A percentile compares a stretch with the other conserved stretches of the same genome.
These are phyloP conservation scores for Diadophis punctatus DNA, from an alignment of 2,113 vertebrate genomes.

Conservation along the genomic window DNA sequence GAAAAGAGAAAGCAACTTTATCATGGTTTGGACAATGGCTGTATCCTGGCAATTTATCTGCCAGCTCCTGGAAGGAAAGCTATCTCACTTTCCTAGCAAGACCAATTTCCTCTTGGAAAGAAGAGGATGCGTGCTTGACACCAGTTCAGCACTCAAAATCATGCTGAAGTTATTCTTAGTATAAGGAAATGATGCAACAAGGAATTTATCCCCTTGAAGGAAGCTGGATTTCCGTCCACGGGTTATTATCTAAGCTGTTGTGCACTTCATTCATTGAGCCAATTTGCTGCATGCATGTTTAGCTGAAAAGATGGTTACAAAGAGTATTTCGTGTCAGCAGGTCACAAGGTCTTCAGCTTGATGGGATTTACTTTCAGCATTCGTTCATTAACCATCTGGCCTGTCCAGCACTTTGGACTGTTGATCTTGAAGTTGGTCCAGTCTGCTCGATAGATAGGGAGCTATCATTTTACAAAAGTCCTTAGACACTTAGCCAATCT, in stretches of 20 bases:
- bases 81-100: background rate
- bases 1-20: conserved; percentile 50
- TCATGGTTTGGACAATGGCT: conserved; percentile 30
- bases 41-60: conserved; percentile 10
- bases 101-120: conserved; percentile 32
- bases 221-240: conserved; percentile 59
- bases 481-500: background rate
- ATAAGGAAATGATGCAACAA: conserved; percentile 66
- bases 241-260: conserved; percentile 36
- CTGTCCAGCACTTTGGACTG: background rate
- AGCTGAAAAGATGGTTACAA: background rate
- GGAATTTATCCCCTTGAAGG: conserved; percentile 56
- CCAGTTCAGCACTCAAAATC: conserved; percentile 31
- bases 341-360: conserved; percentile 1
- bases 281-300: background rate
- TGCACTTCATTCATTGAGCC: background rate
- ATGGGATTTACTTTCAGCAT: conserved; percentile 11
- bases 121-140: conserved; percentile 48
- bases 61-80: conserved; percentile 31
- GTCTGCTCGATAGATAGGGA: background rate
- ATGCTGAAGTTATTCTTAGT: conserved; percentile 51
- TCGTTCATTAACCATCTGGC: conserved; percentile 18
- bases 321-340: conserved; percentile 13
- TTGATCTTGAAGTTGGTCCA: background rate
- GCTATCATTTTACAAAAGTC: background rate